Conservation (phyloP, 2,113 vertebrate species). For the Eptesicus fuscus region DNA sequence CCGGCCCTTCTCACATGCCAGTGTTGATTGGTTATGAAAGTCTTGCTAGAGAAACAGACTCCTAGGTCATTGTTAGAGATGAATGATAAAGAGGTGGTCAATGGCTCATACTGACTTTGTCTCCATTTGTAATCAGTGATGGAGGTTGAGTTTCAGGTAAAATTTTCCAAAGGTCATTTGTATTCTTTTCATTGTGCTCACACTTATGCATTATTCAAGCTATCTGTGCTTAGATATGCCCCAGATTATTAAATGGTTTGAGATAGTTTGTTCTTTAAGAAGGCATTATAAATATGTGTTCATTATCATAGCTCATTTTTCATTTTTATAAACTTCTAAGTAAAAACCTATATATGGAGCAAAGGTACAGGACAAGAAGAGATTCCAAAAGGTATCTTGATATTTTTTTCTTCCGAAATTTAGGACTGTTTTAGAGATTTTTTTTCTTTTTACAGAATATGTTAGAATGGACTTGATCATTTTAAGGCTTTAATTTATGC, state of each 20-base stretch:
- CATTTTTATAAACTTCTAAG: constrained; percentile 18
- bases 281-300: not conserved
- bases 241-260: constrained; percentile 48
- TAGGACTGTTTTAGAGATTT: not conserved
- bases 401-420: constrained; percentile 31
- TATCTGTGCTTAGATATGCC: constrained; percentile 29
- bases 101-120: constrained; percentile 36
- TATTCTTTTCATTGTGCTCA: constrained; percentile 51
- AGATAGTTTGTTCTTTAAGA: constrained; percentile 34
- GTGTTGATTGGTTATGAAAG: not conserved
- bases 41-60: constrained; percentile 42
- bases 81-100: constrained; percentile 30
- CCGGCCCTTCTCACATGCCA: constrained; percentile 2
- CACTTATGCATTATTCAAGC: constrained; percentile 61
- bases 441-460: not conserved
- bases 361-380: constrained; percentile 10
- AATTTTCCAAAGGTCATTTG: constrained; percentile 61
- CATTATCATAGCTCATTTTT: not conserved
- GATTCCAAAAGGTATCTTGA: not conserved
- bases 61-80: constrained; percentile 6
- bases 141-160: constrained; percentile 58
- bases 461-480: not conserved
- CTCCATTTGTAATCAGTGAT: constrained; percentile 29
- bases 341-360: not conserved
- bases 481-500: constrained; percentile 33